These are phyloP conservation scores for Todus mexicanus DNA, from an alignment of 2,797 vertebrate genomes.

Conservation along the genomic window DNA sequence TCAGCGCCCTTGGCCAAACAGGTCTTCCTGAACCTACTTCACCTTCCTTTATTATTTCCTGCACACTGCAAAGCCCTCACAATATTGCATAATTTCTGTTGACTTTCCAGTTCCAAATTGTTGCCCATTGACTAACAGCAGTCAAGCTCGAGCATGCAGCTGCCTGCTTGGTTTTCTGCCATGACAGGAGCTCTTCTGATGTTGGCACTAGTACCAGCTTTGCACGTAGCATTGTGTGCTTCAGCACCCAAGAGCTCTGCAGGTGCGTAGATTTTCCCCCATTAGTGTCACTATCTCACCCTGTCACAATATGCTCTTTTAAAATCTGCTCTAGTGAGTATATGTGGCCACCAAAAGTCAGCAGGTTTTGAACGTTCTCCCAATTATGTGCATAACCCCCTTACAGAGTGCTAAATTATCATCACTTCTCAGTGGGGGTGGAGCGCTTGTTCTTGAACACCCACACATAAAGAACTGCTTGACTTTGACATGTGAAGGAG, in stretches of 20 bases:
- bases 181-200: background rate
- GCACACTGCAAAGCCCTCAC: background rate
- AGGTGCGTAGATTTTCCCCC: background rate
- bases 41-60: background rate
- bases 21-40: background rate
- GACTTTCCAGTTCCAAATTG: background rate
- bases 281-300: background rate
- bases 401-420: background rate
- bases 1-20: background rate
- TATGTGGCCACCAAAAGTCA: background rate
- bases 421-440: background rate
- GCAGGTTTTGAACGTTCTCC: background rate
- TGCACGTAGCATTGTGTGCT: background rate
- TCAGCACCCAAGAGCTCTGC: background rate
- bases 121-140: conserved; percentile 11
- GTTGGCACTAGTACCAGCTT: background rate
- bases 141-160: background rate
- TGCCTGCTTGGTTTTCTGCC: background rate
- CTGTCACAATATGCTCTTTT: background rate
- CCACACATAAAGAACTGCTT: background rate
- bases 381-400: background rate
- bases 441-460: background rate
- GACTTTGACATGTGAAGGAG: background rate
- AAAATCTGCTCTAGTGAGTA: background rate
- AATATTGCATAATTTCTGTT: conserved; percentile 14